phyloP scores from a whole-genome alignment of 2,888 invertebrate genomes.

The Pollenia angustigena region DNA sequence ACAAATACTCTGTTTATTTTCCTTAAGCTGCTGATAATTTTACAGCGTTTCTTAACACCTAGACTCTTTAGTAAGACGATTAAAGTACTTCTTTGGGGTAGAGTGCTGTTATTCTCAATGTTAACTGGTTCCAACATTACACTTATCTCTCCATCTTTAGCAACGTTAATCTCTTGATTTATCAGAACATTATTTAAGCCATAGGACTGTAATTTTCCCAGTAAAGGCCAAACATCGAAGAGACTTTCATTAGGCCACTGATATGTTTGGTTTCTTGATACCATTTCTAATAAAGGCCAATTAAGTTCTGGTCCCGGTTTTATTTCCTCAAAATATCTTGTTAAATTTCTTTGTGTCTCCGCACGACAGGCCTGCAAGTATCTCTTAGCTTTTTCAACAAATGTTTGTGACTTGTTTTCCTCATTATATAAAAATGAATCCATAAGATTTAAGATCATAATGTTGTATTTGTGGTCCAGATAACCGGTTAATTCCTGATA shows the following conservation, averaged over 20 bases:
- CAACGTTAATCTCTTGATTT: slow-evolving; percentile 21
- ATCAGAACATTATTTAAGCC: slow-evolving; percentile 75
- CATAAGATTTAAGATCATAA: slow-evolving; percentile 73
- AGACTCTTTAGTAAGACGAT: not conserved
- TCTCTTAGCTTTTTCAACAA: slow-evolving; percentile 68
- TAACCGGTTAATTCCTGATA: slow-evolving; percentile 76
- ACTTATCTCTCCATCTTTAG: not conserved
- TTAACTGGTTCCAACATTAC: slow-evolving; percentile 32
- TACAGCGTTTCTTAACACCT: not conserved
- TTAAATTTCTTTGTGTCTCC: slow-evolving; percentile 42
- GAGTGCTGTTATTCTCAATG: not conserved
- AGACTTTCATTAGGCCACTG: slow-evolving; percentile 74
- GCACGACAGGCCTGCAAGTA: slow-evolving; percentile 77
- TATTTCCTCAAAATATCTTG: slow-evolving; percentile 76
- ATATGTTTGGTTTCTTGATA: not conserved
- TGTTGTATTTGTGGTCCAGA: slow-evolving; percentile 78
- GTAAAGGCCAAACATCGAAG: slow-evolving; percentile 75
- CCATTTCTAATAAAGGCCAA: slow-evolving; percentile 75
- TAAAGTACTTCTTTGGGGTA: not conserved
- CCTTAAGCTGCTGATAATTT: not conserved
- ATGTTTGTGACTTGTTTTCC: not conserved
- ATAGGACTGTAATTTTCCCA: slow-evolving; percentile 78
- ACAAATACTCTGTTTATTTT: not conserved
- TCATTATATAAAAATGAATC: slow-evolving; percentile 3
- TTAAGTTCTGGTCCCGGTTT: slow-evolving; percentile 75